Conservation (phyloP, 2,888 invertebrate species). For the Plemyria rubiginata region DNA sequence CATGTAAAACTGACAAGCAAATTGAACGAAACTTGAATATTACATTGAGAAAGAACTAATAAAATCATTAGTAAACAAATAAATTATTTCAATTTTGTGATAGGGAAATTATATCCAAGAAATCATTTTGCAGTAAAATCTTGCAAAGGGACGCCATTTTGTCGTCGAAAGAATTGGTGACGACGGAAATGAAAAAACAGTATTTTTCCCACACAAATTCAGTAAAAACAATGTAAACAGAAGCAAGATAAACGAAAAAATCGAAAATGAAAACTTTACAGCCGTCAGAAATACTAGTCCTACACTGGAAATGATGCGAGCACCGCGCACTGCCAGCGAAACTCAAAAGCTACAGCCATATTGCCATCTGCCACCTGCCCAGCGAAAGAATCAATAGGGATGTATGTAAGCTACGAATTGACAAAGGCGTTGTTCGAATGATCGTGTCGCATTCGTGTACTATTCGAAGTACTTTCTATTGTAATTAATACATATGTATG, state of each 20-base stretch:
- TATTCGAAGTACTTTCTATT: too few relatives aligned
- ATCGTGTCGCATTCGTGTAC: neutral
- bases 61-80: slow-evolving; percentile 61
- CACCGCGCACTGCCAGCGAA: slow-evolving; percentile 82
- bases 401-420: neutral
- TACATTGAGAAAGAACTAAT: slow-evolving; percentile 64
- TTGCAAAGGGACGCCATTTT: slow-evolving; percentile 85
- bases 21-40: slow-evolving; percentile 57
- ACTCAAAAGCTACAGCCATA: slow-evolving; percentile 83
- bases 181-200: slow-evolving; percentile 77
- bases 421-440: neutral
- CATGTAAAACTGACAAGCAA: slow-evolving; percentile 63
- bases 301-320: slow-evolving; percentile 74
- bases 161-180: slow-evolving; percentile 84
- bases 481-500: too few relatives aligned
- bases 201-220: slow-evolving; percentile 68
- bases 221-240: slow-evolving; percentile 71
- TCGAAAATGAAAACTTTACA: slow-evolving; percentile 77
- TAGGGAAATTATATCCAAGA: slow-evolving; percentile 69
- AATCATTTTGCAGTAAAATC: slow-evolving; percentile 80
- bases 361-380: slow-evolving; percentile 71
- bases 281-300: slow-evolving; percentile 77
- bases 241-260: slow-evolving; percentile 74
- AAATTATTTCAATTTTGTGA: slow-evolving; percentile 62
- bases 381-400: slow-evolving; percentile 52